Conservation (phyloP, 2,113 vertebrate species). For the Reinhardtius hippoglossoides region DNA sequence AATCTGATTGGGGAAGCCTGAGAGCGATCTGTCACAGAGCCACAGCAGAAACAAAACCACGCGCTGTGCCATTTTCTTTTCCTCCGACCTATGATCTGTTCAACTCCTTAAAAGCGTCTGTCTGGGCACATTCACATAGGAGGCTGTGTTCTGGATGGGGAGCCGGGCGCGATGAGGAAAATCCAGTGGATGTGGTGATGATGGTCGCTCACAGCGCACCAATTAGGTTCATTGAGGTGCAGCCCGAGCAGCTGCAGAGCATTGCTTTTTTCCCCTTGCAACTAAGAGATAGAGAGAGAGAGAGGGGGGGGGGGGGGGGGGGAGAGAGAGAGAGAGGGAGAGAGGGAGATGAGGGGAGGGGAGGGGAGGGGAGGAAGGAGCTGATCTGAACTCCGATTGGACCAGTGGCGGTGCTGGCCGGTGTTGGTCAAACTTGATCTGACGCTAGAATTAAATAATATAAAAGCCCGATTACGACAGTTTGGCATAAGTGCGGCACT, state of each 20-base stretch:
- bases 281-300: conserved; percentile 62
- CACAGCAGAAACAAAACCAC: conserved; percentile 88
- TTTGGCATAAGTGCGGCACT: conserved; percentile 74
- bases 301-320: conserved; percentile 21
- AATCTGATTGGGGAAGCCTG: conserved; percentile 96
- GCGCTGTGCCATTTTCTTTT: conserved; percentile 90
- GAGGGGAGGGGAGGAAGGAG: conserved; percentile 56
- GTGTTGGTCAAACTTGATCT: conserved; percentile 94
- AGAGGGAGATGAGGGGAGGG: background rate
- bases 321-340: conserved; percentile 7
- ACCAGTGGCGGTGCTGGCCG: conserved; percentile 83
- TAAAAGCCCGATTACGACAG: conserved; percentile 63
- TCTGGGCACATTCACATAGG: conserved; percentile 82
- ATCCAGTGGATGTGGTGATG: conserved; percentile 76
- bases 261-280: conserved; percentile 69
- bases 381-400: conserved; percentile 87
- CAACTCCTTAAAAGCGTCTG: conserved; percentile 87
- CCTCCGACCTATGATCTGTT: conserved; percentile 81
- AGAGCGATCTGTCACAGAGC: conserved; percentile 88
- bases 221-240: conserved; percentile 84
- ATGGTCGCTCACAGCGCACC: conserved; percentile 82
- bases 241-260: conserved; percentile 76
- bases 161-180: conserved; percentile 76
- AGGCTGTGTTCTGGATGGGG: conserved; percentile 77
- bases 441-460: conserved; percentile 81